Evolutionary conservation across 2,797 vertebrate species (phyloP).

Genomic region (Lepidocolaptes lacrymiger): DNA sequence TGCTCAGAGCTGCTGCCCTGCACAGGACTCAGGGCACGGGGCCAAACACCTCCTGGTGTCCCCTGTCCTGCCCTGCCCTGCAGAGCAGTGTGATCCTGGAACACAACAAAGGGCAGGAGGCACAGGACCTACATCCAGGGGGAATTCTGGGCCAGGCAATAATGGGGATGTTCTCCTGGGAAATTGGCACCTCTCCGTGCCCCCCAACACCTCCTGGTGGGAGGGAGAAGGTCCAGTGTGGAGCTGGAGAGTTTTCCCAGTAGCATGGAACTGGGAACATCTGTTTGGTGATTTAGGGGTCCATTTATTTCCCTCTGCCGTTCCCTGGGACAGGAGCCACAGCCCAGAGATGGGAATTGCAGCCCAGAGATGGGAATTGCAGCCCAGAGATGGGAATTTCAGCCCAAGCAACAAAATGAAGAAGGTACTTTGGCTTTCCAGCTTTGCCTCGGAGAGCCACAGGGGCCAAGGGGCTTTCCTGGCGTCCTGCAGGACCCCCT

Average conservation of each 20-base stretch:
- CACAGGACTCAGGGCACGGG: background rate
- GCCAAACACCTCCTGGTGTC: background rate
- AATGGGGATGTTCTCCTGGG: background rate
- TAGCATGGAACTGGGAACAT: background rate
- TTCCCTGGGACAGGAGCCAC: background rate
- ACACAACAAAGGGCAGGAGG: background rate
- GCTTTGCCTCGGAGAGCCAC: background rate
- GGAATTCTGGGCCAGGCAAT: background rate
- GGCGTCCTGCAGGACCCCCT: background rate
- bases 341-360: background rate
- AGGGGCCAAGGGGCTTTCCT: fast-evolving
- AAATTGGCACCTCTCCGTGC: fast-evolving
- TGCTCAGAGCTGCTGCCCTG: background rate
- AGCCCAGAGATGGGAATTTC: background rate
- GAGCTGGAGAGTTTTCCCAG: background rate
- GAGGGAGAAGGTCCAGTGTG: background rate
- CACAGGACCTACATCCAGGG: background rate
- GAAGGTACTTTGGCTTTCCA: background rate
- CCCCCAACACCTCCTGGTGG: fast-evolving
- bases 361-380: background rate
- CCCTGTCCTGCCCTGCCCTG: background rate
- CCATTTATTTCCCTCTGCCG: background rate
- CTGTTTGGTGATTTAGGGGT: background rate
- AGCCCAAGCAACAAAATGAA: background rate
- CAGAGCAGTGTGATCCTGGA: background rate